These are phyloP conservation scores for Crypturellus tataupa DNA, from an alignment of 2,797 vertebrate genomes.

Conservation along the genomic window DNA sequence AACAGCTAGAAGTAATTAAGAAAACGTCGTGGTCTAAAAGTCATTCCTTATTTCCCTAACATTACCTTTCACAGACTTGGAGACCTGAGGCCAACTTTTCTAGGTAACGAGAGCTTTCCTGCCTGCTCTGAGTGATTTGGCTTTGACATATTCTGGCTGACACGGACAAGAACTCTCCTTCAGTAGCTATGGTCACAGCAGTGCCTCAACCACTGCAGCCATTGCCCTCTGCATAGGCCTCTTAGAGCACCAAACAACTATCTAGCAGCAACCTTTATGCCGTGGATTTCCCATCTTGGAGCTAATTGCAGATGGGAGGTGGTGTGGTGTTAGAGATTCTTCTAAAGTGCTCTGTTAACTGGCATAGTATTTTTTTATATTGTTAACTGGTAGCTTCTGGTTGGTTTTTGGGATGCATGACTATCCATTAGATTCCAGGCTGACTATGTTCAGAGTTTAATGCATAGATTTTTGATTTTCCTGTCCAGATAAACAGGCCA, in stretches of 20 bases:
- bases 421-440: not conserved
- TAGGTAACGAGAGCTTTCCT: not conserved
- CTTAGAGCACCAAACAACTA: not conserved
- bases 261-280: not conserved
- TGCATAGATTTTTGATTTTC: not conserved
- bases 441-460: not conserved
- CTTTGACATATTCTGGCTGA: no score
- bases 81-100: not conserved
- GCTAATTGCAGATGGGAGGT: not conserved
- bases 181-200: not conserved
- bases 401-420: not conserved
- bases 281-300: not conserved
- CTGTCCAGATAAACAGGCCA: not conserved
- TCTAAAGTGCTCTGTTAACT: not conserved
- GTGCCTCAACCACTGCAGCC: accelerated
- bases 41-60: not conserved
- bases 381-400: not conserved
- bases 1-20: not conserved
- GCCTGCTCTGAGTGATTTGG: not conserved
- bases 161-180: not conserved
- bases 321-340: not conserved
- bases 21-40: not conserved
- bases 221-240: not conserved
- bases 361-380: not conserved
- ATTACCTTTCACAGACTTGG: not conserved